Evolutionary conservation across 2,113 vertebrate species (phyloP).

Genomic region (Hassar affinis): DNA sequence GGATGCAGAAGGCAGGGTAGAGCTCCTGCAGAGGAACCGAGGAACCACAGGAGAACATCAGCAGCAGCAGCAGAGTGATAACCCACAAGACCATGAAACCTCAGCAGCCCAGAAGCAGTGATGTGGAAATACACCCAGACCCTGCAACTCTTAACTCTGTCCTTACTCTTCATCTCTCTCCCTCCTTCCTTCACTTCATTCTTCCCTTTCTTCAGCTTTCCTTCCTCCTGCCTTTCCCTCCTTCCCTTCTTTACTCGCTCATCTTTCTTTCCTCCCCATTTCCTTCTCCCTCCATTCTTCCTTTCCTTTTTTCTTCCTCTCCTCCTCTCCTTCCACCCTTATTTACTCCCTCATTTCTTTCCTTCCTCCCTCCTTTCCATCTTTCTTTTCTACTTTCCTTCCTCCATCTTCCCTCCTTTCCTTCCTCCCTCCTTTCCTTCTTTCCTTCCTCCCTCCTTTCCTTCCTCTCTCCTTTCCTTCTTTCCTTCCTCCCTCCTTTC

Average conservation of each 20-base stretch:
- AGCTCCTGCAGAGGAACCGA: slow-evolving; percentile 78
- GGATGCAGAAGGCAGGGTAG: slow-evolving; percentile 97
- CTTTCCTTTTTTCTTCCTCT: background rate
- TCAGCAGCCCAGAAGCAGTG: no score
- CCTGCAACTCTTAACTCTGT: no score
- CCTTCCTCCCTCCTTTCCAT: background rate
- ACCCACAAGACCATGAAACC: no score
- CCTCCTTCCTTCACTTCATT: no score
- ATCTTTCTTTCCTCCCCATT: background rate
- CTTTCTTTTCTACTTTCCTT: background rate
- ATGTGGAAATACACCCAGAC: no score
- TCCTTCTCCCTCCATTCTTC: no score
- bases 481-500: background rate
- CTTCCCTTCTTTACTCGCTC: no score
- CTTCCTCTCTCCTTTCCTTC: background rate
- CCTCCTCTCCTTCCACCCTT: background rate
- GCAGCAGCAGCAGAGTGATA: background rate
- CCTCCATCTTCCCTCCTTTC: background rate
- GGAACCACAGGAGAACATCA: background rate
- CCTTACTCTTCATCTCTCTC: no score
- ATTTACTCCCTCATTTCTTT: background rate
- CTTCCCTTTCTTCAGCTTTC: background rate
- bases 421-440: no score
- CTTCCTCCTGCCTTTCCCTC: background rate
- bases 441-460: rapidly evolving